phyloP scores from a whole-genome alignment of 2,888 invertebrate species.

The Pyrochroa serraticornis region DNA sequence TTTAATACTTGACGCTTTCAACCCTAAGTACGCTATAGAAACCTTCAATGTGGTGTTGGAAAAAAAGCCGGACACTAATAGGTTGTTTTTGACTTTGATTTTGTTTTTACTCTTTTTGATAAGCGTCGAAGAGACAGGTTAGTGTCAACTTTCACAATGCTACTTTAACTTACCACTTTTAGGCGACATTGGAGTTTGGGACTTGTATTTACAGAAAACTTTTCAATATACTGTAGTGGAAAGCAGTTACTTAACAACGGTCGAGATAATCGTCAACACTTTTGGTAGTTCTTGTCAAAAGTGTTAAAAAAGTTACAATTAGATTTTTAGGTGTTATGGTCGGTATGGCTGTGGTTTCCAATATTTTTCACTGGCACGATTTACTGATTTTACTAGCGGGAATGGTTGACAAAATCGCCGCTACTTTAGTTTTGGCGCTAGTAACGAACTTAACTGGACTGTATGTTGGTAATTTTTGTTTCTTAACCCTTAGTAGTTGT shows the following conservation, averaged over 20 bases:
- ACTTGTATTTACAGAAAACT: slow-evolving; percentile 64
- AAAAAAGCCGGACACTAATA: slow-evolving; percentile 42
- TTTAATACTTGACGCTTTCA: slow-evolving; percentile 47
- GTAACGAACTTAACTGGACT: slow-evolving; percentile 47
- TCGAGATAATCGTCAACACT: slow-evolving; percentile 63
- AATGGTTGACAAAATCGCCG: slow-evolving; percentile 55
- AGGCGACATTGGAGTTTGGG: slow-evolving; percentile 66
- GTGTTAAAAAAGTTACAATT: background rate
- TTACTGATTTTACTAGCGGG: slow-evolving; percentile 52
- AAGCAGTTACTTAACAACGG: slow-evolving; percentile 64
- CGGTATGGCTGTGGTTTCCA: slow-evolving; percentile 49
- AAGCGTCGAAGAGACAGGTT: slow-evolving; percentile 42
- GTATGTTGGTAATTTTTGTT: slow-evolving; percentile 52
- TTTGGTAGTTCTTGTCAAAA: slow-evolving; percentile 57
- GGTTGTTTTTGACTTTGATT: slow-evolving; percentile 40
- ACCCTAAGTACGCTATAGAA: slow-evolving; percentile 48
- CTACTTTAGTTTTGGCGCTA: slow-evolving; percentile 52
- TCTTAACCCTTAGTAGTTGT: no score
- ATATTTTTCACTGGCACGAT: slow-evolving; percentile 52
- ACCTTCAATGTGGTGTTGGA: slow-evolving; percentile 49
- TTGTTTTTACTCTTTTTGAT: slow-evolving; percentile 44
- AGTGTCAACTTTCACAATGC: slow-evolving; percentile 1
- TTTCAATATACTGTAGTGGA: slow-evolving; percentile 67
- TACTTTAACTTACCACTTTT: slow-evolving; percentile 41
- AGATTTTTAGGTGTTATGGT: slow-evolving; percentile 42